Evolutionary conservation across 2,888 invertebrate genomes (phyloP).

Genomic region (Dyspetes luteomarginatus): DNA sequence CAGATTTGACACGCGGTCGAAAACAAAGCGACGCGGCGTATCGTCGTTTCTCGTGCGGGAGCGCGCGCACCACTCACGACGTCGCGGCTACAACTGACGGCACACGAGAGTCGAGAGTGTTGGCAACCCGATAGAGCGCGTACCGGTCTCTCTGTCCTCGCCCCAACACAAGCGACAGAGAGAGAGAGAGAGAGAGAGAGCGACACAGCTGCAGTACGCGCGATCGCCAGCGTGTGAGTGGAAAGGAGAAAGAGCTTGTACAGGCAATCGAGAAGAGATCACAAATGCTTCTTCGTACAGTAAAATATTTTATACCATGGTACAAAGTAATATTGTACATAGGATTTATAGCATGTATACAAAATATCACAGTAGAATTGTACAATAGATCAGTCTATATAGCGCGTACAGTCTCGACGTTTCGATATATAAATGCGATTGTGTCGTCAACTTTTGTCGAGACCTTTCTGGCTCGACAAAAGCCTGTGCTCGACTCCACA

Average conservation of each 20-base stretch:
- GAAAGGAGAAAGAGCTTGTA: too few species aligned
- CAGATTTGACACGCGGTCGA: slow-evolving; percentile 53
- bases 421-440: too few species aligned
- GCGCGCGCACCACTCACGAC: slow-evolving; percentile 33
- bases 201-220: too few species aligned
- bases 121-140: slow-evolving; percentile 33
- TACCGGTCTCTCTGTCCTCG: too few species aligned
- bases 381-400: slow-evolving; percentile 6
- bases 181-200: neutral
- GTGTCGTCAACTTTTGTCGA: too few species aligned
- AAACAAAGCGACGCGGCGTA: slow-evolving; percentile 11
- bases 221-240: too few species aligned
- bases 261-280: too few species aligned
- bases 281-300: too few species aligned
- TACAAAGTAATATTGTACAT: neutral
- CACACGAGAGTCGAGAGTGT: slow-evolving; percentile 25
- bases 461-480: slow-evolving; percentile 41
- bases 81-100: slow-evolving; percentile 47
- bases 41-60: slow-evolving; percentile 7
- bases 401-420: too few species aligned
- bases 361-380: neutral
- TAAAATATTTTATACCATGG: too few species aligned
- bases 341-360: neutral
- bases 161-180: neutral
- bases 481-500: too few species aligned